These are phyloP conservation scores for Myiotriccus ornatus DNA, from an alignment of 2,797 vertebrate species.

Conservation along the genomic window DNA sequence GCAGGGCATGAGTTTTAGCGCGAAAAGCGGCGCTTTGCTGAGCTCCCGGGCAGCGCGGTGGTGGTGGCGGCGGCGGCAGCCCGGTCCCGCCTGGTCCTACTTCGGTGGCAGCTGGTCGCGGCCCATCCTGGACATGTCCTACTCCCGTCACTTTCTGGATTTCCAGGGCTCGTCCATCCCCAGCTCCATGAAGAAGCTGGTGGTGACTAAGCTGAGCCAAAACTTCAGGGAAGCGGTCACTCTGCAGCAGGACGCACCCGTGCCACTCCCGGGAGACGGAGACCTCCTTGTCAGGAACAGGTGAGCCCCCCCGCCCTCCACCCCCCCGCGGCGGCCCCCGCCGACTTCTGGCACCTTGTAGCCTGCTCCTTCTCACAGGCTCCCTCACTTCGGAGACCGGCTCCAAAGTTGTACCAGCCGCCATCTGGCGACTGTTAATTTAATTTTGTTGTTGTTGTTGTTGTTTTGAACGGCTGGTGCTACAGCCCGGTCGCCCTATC, in stretches of 20 bases:
- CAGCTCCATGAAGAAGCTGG: constrained; percentile 87
- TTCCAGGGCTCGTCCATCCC: constrained; percentile 88
- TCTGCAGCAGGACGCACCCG: constrained; percentile 75
- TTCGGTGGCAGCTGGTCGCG: constrained; percentile 65
- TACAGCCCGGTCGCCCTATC: constrained; percentile 58
- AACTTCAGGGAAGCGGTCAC: constrained; percentile 87
- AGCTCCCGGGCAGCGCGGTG: constrained; percentile 6
- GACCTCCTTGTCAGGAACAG: constrained; percentile 92
- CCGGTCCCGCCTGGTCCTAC: neutral
- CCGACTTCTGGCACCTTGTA: neutral
- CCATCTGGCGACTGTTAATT: constrained; percentile 78
- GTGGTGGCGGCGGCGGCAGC: neutral
- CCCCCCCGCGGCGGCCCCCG: neutral
- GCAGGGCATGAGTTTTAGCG: constrained; percentile 18
- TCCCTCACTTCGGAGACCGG: constrained; percentile 13
- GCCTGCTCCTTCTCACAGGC: neutral
- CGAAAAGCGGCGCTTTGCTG: neutral
- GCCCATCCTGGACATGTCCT: constrained; percentile 89
- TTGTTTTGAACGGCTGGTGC: constrained; percentile 39
- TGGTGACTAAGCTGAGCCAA: constrained; percentile 85
- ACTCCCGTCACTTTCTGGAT: constrained; percentile 93
- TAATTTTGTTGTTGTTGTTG: constrained; percentile 48
- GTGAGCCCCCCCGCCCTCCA: constrained; percentile 76
- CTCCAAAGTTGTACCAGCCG: constrained; percentile 69
- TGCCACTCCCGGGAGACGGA: constrained; percentile 87